Evolutionary conservation across 2,113 vertebrate species (phyloP), one percentile per base, ranked within the genome.

Genomic region (Oreotrochilus melanogaster): DNA sequence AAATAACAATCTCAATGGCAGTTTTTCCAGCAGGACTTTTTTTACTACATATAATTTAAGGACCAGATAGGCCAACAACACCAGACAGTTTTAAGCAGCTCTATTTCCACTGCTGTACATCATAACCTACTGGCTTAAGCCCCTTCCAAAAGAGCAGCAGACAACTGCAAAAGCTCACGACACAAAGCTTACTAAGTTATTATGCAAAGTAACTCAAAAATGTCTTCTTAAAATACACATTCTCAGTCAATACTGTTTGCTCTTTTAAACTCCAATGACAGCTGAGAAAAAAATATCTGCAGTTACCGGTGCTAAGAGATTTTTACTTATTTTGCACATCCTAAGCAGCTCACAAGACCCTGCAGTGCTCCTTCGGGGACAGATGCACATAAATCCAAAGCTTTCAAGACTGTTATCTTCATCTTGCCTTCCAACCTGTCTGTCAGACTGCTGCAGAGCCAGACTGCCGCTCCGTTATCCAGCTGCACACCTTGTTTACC

Each of bases 351-450:
- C 13, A 11, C 24, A 7, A 92, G 76, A 18, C 75, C 76, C 80
- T 1, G 31, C 23, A 78, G 43, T 6, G 45, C 79, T 95, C 89
- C 78, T 92, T 22, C 3, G 9, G 62, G 66, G 54, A 69, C 1
- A 69, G 62, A 72, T 0, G 7, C 54, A 17, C 10, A 39, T 19
- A 82, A 81, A 82, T 13, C 81, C 31, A 53, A 33, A 61, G 19
- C 87, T 57, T 3, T 3, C 25, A 57, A 66, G 62, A 19, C 78
- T 65, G 45, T 73, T 86, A 64, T 92, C 94, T 93, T 80, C 89
- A 85, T 79, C 64, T 89, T 93, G 93, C 74, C 74, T 87, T n/a
- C 66, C 24, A 54, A 89, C 35, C 60, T 56, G 61, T 14, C 73
- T 51, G 19, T 45, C 1, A 74, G 47, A 18, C 62, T 3, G 11